Evolutionary conservation across 2,888 invertebrate species (phyloP).

Genomic region (Yponomeuta cagnagella): DNA sequence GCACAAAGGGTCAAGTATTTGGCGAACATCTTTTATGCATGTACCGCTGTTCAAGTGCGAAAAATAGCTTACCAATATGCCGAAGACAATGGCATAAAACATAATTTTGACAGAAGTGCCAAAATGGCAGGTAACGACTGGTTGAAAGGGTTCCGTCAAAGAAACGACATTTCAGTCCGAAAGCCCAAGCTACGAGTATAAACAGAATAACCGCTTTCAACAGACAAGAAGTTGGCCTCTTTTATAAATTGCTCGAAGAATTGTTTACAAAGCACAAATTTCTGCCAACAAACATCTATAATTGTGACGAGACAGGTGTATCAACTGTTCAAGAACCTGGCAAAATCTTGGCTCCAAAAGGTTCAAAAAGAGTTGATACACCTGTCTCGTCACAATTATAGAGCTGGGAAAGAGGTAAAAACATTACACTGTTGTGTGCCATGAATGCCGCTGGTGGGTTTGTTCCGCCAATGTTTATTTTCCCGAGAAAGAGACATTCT

Average conservation of each 20-base stretch:
- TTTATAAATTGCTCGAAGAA: slow-evolving; percentile 22
- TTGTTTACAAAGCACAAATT: slow-evolving; percentile 23
- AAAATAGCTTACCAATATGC: slow-evolving; percentile 25
- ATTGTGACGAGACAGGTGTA: slow-evolving; percentile 27
- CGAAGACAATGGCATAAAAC: slow-evolving; percentile 21
- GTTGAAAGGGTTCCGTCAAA: slow-evolving; percentile 25
- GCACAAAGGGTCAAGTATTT: slow-evolving; percentile 27
- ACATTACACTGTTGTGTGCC: slow-evolving; percentile 22
- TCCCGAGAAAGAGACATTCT: slow-evolving; percentile 21
- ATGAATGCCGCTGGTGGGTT: slow-evolving; percentile 24
- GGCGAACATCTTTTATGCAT: slow-evolving; percentile 29
- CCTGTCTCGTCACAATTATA: too few species aligned
- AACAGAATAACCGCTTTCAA: slow-evolving; percentile 28
- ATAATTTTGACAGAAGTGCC: slow-evolving; percentile 20
- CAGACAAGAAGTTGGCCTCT: slow-evolving; percentile 25
- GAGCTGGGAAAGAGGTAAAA: slow-evolving; percentile 25
- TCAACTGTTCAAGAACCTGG: slow-evolving; percentile 21
- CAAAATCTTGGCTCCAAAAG: slow-evolving; percentile 22
- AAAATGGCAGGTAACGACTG: slow-evolving; percentile 29
- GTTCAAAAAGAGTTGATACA: slow-evolving; percentile 23
- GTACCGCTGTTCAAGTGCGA: slow-evolving; percentile 26
- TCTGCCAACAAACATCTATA: slow-evolving; percentile 25
- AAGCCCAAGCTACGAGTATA: slow-evolving; percentile 31
- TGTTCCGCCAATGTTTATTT: slow-evolving; percentile 25
- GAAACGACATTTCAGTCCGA: slow-evolving; percentile 24